Base-by-base conservation (phyloP, 2,113 vertebrate genomes). In the Syrmaticus mikado region DNA sequence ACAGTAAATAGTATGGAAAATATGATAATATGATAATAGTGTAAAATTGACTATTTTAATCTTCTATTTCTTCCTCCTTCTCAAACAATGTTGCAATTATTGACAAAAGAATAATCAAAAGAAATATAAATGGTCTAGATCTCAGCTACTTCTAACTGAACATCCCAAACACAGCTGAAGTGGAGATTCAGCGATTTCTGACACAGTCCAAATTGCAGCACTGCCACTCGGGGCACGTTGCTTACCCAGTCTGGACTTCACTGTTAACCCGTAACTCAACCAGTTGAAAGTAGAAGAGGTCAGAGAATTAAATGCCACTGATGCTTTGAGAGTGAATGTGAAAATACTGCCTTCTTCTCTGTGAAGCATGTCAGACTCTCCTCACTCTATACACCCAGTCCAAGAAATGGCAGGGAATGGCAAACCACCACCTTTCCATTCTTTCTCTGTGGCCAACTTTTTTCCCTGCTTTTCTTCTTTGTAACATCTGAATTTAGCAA, bases 211-310 rank as follows among this genome's bases (percentile, higher is more conserved):
- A 34, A 53, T 25, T 57, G 46, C 20, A 71, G 13, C 20, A 11
- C 8, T 13, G 5, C 19, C 10, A 53, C 28, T 10, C 3, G 1
- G 3, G 2, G n/a, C 67, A 22, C 0, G 0, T 32, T 64, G 60
- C 32, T 46, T 8, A 2, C 36, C 22, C 12, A 68, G n/a, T 27
- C 38, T 72, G 22, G 22, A 67, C n/a, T 62, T 85, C 46, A n/a
- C 6, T 60, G 30, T 66, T 34, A 45, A 67, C 16, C 43, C 40
- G 17, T 15, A 86, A 34, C 16, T 80, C 20, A 52, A 10, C 9
- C 10, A 21, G 10, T 36, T 58, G 43, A 30, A 71, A 64, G 14
- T 0, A n/a, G 2, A 85, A 10, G 50, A 68, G 43, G 28, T 53
- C 34, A 48, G 22, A 68, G 38, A 85, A 53, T 9, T 2, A 85